Conservation (phyloP, 1,140 invertebrate species). For the Rhopalosiphum maidis region DNA sequence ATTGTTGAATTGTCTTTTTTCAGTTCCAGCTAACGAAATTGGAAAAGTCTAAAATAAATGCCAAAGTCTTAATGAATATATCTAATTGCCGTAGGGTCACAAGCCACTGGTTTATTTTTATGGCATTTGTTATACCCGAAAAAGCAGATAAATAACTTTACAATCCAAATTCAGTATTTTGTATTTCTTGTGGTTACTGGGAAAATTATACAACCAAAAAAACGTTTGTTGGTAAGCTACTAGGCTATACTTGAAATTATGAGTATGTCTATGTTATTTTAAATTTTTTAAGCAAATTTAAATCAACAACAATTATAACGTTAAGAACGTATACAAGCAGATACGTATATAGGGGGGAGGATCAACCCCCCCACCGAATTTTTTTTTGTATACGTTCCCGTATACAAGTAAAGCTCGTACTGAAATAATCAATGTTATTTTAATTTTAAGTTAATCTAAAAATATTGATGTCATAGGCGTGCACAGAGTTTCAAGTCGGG, state of each 20-base stretch:
- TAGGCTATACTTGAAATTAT: conserved; percentile 61
- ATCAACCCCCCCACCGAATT: too few relatives aligned
- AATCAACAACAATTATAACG: too few relatives aligned
- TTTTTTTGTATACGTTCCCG: too few relatives aligned
- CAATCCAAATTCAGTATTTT: conserved; percentile 83
- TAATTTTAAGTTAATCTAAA: too few relatives aligned
- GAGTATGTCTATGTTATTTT: too few relatives aligned
- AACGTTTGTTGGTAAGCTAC: conserved; percentile 80
- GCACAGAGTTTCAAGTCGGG: too few relatives aligned
- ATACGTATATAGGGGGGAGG: too few relatives aligned
- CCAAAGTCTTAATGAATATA: conserved; percentile 83
- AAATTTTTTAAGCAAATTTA: too few relatives aligned
- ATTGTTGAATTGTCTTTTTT: conserved; percentile 92
- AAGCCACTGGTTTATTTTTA: conserved; percentile 86
- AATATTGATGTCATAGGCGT: too few relatives aligned
- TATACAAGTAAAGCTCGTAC: too few relatives aligned
- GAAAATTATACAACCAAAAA: conserved; percentile 91
- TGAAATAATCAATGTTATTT: too few relatives aligned
- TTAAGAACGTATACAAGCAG: too few relatives aligned
- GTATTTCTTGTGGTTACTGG: conserved; percentile 94
- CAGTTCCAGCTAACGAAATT: conserved; percentile 73
- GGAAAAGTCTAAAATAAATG: conserved; percentile 70
- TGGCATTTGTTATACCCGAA: conserved; percentile 76
- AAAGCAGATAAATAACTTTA: conserved; percentile 75
- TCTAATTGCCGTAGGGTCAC: conserved; percentile 81